These are phyloP conservation scores for Physeter macrocephalus DNA, from an alignment of 2,113 vertebrate genomes.

Conservation along the genomic window DNA sequence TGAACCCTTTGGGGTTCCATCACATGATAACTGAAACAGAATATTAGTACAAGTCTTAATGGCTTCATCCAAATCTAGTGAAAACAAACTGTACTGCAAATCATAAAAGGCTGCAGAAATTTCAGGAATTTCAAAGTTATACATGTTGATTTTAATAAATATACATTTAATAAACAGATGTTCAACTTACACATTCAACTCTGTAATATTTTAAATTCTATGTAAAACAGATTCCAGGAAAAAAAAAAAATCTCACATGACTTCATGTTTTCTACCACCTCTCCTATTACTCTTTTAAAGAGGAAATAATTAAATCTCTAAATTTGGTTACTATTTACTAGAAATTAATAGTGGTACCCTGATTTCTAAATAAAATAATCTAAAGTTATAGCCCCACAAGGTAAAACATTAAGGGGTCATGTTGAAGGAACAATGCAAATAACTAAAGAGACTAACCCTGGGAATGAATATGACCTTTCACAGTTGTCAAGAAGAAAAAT, in stretches of 20 bases:
- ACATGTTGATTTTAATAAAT: slow-evolving; percentile 32
- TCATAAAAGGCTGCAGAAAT: slow-evolving; percentile 44
- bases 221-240: background rate
- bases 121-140: slow-evolving; percentile 44
- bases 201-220: slow-evolving; percentile 36
- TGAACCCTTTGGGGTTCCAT: slow-evolving; percentile 77
- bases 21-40: slow-evolving; percentile 77
- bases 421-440: slow-evolving; percentile 24
- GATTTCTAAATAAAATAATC: slow-evolving; percentile 9
- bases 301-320: slow-evolving; percentile 26
- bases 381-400: background rate
- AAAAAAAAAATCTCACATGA: background rate
- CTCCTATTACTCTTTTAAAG: slow-evolving; percentile 18
- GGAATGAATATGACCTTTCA: slow-evolving; percentile 7
- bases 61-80: slow-evolving; percentile 53
- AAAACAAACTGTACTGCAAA: slow-evolving; percentile 60
- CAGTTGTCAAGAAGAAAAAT: background rate
- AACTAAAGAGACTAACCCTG: background rate
- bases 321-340: slow-evolving; percentile 24
- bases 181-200: slow-evolving; percentile 19
- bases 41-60: slow-evolving; percentile 72
- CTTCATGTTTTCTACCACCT: slow-evolving; percentile 17
- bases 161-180: slow-evolving; percentile 41
- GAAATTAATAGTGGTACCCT: background rate
- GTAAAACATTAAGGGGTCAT: background rate